A percentile compares a stretch with the other conserved stretches of the same genome.
These are phyloP conservation scores for Leucophenga varia DNA, from an alignment of 1,140 invertebrate genomes.

Conservation along the genomic window DNA sequence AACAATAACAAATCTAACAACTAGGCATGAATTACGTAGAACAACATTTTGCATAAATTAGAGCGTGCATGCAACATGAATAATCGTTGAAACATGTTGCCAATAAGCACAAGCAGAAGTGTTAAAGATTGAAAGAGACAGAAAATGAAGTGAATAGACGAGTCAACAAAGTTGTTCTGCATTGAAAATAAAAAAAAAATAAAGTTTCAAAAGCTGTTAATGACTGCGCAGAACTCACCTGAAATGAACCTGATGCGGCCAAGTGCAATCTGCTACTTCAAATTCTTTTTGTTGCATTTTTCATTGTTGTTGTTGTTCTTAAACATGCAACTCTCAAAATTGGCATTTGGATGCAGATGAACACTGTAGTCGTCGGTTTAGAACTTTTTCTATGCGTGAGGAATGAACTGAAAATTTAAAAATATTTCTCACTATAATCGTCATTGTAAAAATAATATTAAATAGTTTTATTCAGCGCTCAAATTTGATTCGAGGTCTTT, in stretches of 20 bases:
- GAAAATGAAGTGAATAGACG: no score
- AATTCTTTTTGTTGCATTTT: background rate
- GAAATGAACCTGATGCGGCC: conserved; percentile 17
- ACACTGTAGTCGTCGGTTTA: no score
- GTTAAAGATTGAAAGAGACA: no score
- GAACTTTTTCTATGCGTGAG: no score
- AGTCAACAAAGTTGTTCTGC: conserved; percentile 20
- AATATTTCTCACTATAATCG: no score
- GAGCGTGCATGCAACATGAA: conserved; percentile 40
- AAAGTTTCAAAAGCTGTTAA: conserved; percentile 50
- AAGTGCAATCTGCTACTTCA: conserved; percentile 33
- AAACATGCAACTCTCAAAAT: conserved; percentile 7
- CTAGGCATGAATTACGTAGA: conserved; percentile 35
- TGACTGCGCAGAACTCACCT: conserved; percentile 28
- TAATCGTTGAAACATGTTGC: conserved; percentile 49
- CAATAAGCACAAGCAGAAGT: no score
- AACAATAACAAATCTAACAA: no score
- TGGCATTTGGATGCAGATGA: background rate
- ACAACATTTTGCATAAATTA: conserved; percentile 52
- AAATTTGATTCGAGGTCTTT: no score
- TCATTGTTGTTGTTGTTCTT: background rate
- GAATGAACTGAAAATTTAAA: no score
- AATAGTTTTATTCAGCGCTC: no score
- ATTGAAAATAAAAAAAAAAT: no score
- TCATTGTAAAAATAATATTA: no score